phyloP scores from a whole-genome alignment of 2,113 vertebrate species.

The Muntiacus reevesi region DNA sequence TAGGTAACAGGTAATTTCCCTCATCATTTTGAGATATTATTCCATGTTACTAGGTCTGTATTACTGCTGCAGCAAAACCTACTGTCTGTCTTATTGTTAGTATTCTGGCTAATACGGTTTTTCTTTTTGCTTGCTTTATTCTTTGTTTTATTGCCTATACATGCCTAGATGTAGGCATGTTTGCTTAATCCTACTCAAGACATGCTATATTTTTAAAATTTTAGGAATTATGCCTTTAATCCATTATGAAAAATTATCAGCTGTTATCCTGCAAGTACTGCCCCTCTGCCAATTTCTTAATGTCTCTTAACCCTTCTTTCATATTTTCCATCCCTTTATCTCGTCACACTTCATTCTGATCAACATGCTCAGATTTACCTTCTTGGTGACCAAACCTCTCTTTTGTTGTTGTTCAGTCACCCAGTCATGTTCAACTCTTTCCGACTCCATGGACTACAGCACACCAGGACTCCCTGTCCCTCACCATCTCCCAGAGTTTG shows the following conservation, averaged over 20 bases:
- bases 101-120: background rate
- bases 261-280: background rate
- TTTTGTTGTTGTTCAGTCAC: background rate
- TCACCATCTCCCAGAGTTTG: no score
- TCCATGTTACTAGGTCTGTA: background rate
- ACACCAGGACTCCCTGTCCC: no score
- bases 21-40: conserved; percentile 24
- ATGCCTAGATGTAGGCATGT: background rate
- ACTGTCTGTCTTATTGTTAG: background rate
- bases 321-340: background rate
- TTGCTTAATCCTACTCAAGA: background rate
- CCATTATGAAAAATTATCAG: background rate
- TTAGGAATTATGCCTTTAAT: conserved; percentile 5
- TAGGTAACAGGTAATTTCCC: background rate
- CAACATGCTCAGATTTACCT: background rate
- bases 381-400: background rate
- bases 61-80: background rate
- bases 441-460: no score
- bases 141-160: background rate
- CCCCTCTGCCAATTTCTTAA: background rate
- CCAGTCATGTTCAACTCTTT: no score
- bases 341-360: background rate
- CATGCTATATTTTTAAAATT: background rate
- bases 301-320: background rate
- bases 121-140: background rate